Evolutionary conservation across 2,797 vertebrate species (phyloP).

Genomic region (Odontamblyopus lacepedii): DNA sequence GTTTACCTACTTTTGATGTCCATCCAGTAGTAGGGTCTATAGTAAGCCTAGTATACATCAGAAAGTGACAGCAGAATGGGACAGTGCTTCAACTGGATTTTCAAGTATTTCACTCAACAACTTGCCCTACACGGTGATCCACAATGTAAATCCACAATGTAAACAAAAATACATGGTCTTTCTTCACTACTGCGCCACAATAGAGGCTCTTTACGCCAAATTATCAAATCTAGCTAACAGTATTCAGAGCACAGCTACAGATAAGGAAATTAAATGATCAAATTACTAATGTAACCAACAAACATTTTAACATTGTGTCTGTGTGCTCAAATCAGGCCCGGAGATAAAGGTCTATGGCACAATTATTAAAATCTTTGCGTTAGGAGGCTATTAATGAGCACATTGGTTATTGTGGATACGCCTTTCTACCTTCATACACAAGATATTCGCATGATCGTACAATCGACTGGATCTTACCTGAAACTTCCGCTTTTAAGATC

Average conservation of each 20-base stretch:
- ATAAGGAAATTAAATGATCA: too few relatives aligned
- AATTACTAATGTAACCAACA: too few relatives aligned
- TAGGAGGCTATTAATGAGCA: background rate
- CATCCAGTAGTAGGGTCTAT: too few relatives aligned
- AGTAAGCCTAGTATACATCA: background rate
- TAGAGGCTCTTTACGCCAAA: background rate
- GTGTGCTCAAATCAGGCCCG: background rate
- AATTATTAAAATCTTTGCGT: background rate
- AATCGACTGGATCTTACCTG: slow-evolving; percentile 34
- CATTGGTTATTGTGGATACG: background rate
- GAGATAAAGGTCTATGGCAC: background rate
- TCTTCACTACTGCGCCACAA: background rate
- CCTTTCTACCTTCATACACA: background rate
- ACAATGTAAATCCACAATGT: background rate
- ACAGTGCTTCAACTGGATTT: background rate
- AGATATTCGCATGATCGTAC: background rate
- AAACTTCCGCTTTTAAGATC: background rate
- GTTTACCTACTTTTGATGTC: too few relatives aligned
- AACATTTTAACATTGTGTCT: too few relatives aligned
- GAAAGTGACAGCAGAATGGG: background rate
- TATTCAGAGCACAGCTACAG: too few relatives aligned
- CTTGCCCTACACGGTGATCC: background rate
- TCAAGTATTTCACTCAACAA: background rate
- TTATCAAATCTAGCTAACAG: slow-evolving; percentile 2
- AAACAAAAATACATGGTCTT: background rate